A percentile compares a stretch with the other conserved stretches of the same genome.
Evolutionary conservation across 2,797 vertebrate species (phyloP).

Genomic region (Ataeniobius toweri): DNA sequence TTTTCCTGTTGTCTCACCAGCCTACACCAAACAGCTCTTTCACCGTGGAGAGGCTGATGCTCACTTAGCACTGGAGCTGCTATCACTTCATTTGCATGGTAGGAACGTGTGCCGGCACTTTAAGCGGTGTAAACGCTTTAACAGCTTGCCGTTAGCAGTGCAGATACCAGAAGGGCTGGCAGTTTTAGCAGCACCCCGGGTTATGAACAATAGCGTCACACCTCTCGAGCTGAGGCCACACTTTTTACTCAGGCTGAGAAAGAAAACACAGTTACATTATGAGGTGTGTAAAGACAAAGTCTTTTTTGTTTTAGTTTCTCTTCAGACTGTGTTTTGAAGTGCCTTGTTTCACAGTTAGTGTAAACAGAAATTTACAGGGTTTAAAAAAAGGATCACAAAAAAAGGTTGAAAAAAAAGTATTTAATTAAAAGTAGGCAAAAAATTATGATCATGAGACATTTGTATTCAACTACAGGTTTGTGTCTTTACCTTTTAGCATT

Average conservation of each 20-base stretch:
- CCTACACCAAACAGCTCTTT: slow-evolving; percentile 36
- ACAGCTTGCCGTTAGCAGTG: slow-evolving; percentile 39
- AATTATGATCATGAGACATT: not conserved
- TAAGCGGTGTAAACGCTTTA: slow-evolving; percentile 48
- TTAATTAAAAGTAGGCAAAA: not conserved
- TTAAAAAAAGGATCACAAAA: not conserved
- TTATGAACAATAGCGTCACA: slow-evolving; percentile 48
- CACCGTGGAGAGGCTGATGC: slow-evolving; percentile 43
- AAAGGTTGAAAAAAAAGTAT: not conserved
- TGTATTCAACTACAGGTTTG: not conserved
- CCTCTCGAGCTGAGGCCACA: slow-evolving; percentile 39
- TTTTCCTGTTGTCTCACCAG: slow-evolving; percentile 44
- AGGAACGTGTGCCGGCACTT: slow-evolving; percentile 47
- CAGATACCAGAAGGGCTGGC: slow-evolving; percentile 35
- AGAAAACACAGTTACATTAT: slow-evolving; percentile 20
- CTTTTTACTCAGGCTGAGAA: slow-evolving; percentile 36
- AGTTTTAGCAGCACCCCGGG: slow-evolving; percentile 43
- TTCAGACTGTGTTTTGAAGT: not conserved
- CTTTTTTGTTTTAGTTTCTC: not conserved
- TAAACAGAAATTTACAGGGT: not conserved
- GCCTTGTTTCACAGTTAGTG: not conserved
- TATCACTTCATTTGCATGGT: slow-evolving; percentile 62
- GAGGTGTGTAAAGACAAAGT: not conserved
- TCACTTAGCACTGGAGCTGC: slow-evolving; percentile 49
- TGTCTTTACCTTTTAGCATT: not conserved